Evolutionary conservation across 2,797 vertebrate genomes (phyloP), one percentile per base, ranked within the genome.

Genomic region (Limosa lapponica): DNA sequence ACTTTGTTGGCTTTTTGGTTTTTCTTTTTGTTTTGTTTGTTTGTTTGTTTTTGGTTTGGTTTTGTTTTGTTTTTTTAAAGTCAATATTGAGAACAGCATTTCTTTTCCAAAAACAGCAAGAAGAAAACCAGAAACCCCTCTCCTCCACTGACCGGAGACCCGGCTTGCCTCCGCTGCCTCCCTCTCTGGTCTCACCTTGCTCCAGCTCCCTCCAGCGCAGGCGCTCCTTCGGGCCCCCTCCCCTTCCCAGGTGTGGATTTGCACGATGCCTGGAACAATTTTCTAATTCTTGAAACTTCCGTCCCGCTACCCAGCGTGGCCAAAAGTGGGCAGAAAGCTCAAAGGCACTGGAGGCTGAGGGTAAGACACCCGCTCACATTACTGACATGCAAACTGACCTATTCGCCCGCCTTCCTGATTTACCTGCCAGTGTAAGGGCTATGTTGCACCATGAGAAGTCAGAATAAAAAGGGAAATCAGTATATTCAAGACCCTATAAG

Each of bases 301-400:
- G 9, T 15, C 34, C 24, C 32, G 5, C 16, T 14, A 12, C 30
- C 7, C 30, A 11, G 25, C 15, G 32, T 22, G 34, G 20, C 19
- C 41, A 41, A 80, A 85, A 55, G 5, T 6, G 13, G 11, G 17
- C 41, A 72, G 41, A 52, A 49, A 87, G 34, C 57, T 75, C 66
- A n/a, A 1, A 27, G 25, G 6, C 4, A 5, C 28, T 27, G 46
- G 23, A 61, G 32, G 24, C 49, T 58, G 71, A 61, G 18, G 2
- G 0, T 12, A 32, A 20, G 57, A 19, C 3, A 27, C 6, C 20
- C 11, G 6, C 6, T 7, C 16, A 5, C 4, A 20, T 28, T 11
- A 51, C 37, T 3, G 8, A 37, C 30, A 4, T 3, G 13, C 30
- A 64, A 61, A 57, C 23, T 4, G 6, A 23, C 22, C 18, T 49